These are phyloP conservation scores for Arothron firmamentum DNA, from an alignment of 2,113 vertebrate genomes.

Conservation along the genomic window DNA sequence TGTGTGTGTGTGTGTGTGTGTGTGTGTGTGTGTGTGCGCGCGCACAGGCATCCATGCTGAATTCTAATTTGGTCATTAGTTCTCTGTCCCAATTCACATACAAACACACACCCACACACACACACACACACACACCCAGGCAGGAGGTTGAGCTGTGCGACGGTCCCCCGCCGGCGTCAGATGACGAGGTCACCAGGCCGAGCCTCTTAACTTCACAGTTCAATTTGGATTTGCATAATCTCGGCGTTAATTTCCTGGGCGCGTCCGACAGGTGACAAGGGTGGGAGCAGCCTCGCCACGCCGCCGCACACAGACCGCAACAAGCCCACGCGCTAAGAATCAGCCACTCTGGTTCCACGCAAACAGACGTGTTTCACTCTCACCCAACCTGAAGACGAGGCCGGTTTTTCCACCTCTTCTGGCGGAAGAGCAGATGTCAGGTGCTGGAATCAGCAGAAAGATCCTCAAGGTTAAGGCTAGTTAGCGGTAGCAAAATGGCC, in stretches of 20 bases:
- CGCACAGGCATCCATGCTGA: constrained; percentile 37
- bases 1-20: constrained; percentile 22
- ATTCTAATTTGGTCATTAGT: constrained; percentile 69
- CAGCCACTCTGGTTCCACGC: neutral
- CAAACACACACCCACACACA: constrained; percentile 9
- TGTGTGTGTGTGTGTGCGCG: constrained; percentile 10
- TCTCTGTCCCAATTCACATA: constrained; percentile 20
- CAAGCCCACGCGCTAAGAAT: too few species aligned
- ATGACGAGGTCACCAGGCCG: constrained; percentile 65
- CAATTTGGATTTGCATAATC: constrained; percentile 75
- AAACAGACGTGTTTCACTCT: constrained; percentile 5
- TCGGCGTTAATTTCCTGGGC: constrained; percentile 57
- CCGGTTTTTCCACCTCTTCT: too few species aligned
- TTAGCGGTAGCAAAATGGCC: constrained; percentile 44
- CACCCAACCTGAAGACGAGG: constrained; percentile 7
- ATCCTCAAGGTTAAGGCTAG: constrained; percentile 35
- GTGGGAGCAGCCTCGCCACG: constrained; percentile 48
- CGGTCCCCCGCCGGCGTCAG: constrained; percentile 21
- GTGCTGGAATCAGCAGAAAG: too few species aligned
- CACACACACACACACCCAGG: constrained; percentile 13
- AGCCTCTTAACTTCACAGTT: constrained; percentile 65
- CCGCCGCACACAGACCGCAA: too few species aligned
- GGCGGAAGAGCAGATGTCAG: too few species aligned
- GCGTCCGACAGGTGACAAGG: constrained; percentile 62
- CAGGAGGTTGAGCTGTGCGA: constrained; percentile 13